Evolutionary conservation across 2,113 vertebrate species (phyloP).

Genomic region (Silurus glanis): DNA sequence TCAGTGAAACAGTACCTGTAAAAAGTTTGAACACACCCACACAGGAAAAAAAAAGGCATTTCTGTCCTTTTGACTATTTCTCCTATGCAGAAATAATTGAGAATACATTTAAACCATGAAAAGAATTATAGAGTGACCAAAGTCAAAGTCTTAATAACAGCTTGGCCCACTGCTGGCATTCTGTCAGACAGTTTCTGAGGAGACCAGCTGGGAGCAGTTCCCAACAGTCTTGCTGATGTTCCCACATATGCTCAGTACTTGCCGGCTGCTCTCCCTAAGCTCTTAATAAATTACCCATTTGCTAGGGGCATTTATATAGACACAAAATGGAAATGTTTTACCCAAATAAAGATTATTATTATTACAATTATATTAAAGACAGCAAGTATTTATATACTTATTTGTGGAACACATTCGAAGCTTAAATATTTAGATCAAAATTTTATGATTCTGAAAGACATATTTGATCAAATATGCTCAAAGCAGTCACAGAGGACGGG

Average conservation of each 20-base stretch:
- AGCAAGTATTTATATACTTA: not conserved
- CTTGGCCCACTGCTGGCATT: conserved; percentile 12
- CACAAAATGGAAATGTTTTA: not conserved
- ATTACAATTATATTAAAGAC: not conserved
- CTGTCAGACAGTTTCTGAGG: not conserved
- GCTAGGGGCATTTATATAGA: not conserved
- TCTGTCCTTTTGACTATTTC: not conserved
- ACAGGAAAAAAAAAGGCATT: not conserved
- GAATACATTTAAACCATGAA: not conserved
- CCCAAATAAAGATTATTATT: not conserved
- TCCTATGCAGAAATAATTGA: not conserved
- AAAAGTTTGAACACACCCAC: not conserved
- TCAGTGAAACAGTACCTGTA: not conserved
- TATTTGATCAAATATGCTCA: not conserved
- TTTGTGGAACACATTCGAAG: not conserved
- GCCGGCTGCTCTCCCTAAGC: not conserved
- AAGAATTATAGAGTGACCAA: conserved; percentile 9
- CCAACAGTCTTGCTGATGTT: conserved; percentile 1
- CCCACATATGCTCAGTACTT: conserved; percentile 4
- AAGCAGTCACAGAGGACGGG: not conserved
- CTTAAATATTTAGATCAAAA: not conserved
- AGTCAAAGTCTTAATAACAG: conserved; percentile 7
- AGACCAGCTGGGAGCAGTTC: not conserved
- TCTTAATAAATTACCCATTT: not conserved
- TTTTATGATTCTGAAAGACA: not conserved